Base-by-base conservation (phyloP, 2,797 vertebrate genomes). In the Melanotaenia nigrans region DNA sequence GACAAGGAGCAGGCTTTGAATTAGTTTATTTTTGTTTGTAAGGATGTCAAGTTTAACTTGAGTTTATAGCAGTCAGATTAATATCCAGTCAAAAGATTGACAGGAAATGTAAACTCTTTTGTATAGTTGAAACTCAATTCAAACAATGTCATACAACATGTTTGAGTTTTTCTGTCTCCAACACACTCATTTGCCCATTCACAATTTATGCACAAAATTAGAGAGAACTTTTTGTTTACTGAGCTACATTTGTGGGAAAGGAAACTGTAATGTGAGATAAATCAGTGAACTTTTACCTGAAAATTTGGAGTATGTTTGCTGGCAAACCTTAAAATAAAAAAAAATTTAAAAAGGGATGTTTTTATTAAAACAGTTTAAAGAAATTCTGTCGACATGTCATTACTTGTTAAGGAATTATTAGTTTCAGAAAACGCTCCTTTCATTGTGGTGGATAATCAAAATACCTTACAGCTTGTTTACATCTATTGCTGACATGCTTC, bases 131-230 rank as follows among this genome's bases (percentile, higher is more conserved):
- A 61, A 30, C 8, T 12, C 45, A 47, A 9, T 38, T 18, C 55
- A 57, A 4, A 61, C 45, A 22, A 47, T 66, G 77, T 47, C 13
- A 24, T 5, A 16, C n/a, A 38, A 38, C 40, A 25, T 53, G 33
- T 68, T 70, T 63, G 63, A 71, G 20, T 28, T 38, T 56, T 53
- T 73, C 61, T 54, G 57, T 76, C 78, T 38, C 68, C 61, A 40
- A 33, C 8, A 1, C 16, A 14, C 42, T 68, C 70, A 77, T 85
- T 85, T 87, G 70, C 56, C 25, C 33, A 49, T 58, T 83, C 66
- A 71, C 81, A 58, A 47, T 84, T 84, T 82, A 80, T 11, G 38
- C 25, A 33, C 42, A 49, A 22, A 81, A 68, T 63, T 68, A 61
- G 40, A 80, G 68, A 40, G 61, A 42, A 1, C 13, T 24, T 58